Percentiles rank a stretch among this genome's conserved stretches.
Conservation (phyloP, 1,140 invertebrate species). For the Caenorhabditis remanei region DNA sequence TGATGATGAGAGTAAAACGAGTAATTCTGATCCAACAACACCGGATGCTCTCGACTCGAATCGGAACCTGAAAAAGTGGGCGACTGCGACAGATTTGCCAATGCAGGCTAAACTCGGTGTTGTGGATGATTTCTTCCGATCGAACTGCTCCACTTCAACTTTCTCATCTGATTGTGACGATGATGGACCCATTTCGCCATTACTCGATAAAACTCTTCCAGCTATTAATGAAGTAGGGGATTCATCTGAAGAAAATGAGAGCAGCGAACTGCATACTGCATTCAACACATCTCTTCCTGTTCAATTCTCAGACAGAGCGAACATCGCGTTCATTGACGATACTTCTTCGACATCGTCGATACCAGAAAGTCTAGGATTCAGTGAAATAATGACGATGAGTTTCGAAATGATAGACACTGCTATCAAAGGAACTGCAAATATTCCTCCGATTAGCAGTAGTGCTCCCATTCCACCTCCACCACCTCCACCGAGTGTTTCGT, state of each 20-base stretch:
- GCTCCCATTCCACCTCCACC: neutral
- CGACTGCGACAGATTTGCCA: constrained; percentile 3
- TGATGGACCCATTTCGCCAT: neutral
- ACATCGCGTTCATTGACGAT: constrained; percentile 8
- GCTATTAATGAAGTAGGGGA: constrained; percentile 7
- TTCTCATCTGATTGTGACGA: constrained; percentile 3
- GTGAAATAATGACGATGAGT: constrained; percentile 26
- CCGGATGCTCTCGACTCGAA: constrained; percentile 9
- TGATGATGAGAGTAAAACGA: neutral
- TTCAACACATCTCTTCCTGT: neutral
- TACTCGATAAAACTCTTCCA: neutral
- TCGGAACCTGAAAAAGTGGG: constrained; percentile 8
- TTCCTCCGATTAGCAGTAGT: neutral
- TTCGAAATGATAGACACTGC: constrained; percentile 9
- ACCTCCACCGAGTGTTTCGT: neutral
- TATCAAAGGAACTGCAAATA: neutral
- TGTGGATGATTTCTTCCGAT: neutral
- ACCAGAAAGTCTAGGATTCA: neutral
- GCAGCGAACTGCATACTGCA: neutral
- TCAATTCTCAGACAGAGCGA: neutral
- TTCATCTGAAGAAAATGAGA: neutral
- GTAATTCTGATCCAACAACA: neutral
- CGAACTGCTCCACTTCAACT: neutral
- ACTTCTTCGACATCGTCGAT: neutral
- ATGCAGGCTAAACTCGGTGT: neutral